Base-by-base conservation (phyloP, 2,888 invertebrate genomes). In the Sarcophaga variegata region DNA sequence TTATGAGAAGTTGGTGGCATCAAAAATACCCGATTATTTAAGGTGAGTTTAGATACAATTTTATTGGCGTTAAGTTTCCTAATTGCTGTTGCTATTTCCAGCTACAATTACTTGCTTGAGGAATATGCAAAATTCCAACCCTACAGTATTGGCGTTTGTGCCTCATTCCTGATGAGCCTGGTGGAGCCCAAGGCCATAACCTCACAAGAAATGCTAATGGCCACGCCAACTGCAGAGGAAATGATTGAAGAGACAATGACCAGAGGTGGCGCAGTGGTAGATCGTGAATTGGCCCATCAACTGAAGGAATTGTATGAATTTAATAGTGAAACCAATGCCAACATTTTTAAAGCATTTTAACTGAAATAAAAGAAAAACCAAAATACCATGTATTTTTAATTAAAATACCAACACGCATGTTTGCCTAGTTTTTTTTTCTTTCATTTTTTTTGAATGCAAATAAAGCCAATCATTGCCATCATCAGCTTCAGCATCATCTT, bases 101-200 rank as follows among this genome's bases (percentile, higher is more conserved):
- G 93, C 59, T 89, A 90, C 5, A 87, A 90, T 3, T 84, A 83
- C 8, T 88, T 93, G 45, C 85, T 93, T 0, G 90, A 90, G 76
- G 93, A 93, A 88, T 93, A 93, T 77, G 89, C 91, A 2, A 89
- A 88, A 5, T 90, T 90, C 37, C 76, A 92, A 63, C 92, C 93
- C 0, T 92, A 90, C 72, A 89, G 90, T 45, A 83, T 90, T 10
- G 62, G 76, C 0, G 91, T 92, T 2, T 88, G 92, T 0, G 54
- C 89, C 4, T 89, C 81, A 20, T 93, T 93, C 66, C 89, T 93
- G 0, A 88, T 88, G 83, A 79, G 69, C 0, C 81, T 93, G 0
- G 90, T 92, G 0, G 91, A 89, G 0, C 92, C 93, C 0, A 70
- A 67, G 2, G 0, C 3, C 2, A 5, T 71, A 3, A 78, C 89